Evolutionary conservation across 2,888 invertebrate genomes (phyloP), one percentile per base, ranked within the genome.

Genomic region (Xestia c-nigrum): DNA sequence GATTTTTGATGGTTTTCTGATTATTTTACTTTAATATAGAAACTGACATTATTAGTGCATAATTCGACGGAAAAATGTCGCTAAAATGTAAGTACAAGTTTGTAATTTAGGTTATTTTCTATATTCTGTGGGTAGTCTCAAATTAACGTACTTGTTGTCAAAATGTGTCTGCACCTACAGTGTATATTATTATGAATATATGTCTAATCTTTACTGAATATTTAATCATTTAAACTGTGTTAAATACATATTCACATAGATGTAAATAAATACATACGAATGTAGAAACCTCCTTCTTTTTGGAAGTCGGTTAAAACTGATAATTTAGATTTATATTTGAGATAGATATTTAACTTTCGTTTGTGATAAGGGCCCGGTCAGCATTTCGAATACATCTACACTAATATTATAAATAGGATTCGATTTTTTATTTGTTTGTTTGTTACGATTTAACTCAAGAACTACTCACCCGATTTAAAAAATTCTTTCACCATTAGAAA

Each of bases 71-170:
- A 67, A 65, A 59, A 50, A 67, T 81, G 38, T 50, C 55, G 55
- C 61, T 82, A 82, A 81, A 71, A 75, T 80, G 46, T 67, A 81
- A 81, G 80, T 80, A 80, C 80, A 80, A 81, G 21, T 52, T 77
- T 55, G 50, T 78, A 16, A 57, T 47, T 71, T 50, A 57, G 47
- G 38, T 57, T 50, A 38, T 66, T 78, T 61, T 43, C 4, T 78
- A 50, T 21, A 16, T 47, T 55, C 47, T 40, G n/a, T 64, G 12
- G 46, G 52, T 47, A 21, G 52, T 21, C 7, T 24, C 10, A 64
- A 55, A 65, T 24, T 78, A 52, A 68, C 19, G 14, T 7, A 19
- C 1, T 43, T 55, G 10, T 31, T 5, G 31, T 50, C n/a, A 65
- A 24, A 43, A 64, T 43, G 14, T 64, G 40, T 64, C 1, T 31